Percentiles rank a stretch among this genome's conserved stretches.
Evolutionary conservation across 2,113 vertebrate genomes (phyloP).

Genomic region (Himantopus leucocephalus): DNA sequence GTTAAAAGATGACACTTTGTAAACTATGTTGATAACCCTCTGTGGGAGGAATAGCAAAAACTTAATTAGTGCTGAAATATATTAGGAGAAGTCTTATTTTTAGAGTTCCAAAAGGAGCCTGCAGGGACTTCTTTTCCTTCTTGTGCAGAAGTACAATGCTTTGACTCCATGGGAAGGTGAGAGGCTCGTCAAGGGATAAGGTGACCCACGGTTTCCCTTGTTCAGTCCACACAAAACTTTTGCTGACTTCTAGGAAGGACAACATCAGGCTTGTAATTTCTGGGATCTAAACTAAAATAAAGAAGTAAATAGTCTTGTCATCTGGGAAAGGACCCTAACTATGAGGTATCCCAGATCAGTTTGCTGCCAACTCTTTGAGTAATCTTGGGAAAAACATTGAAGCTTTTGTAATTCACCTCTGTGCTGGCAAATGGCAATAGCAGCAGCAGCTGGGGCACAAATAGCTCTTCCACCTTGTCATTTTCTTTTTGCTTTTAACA

Average conservation of each 20-base stretch:
- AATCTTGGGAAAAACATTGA: background rate
- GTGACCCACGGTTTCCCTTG: background rate
- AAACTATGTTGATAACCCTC: conserved; percentile 78
- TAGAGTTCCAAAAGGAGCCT: background rate
- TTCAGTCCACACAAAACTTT: background rate
- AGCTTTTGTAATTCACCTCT: background rate
- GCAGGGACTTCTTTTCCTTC: background rate
- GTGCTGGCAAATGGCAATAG: background rate
- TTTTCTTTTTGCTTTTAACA: background rate
- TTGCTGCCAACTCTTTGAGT: background rate
- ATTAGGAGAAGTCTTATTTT: conserved; percentile 74
- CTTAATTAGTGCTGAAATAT: conserved; percentile 81
- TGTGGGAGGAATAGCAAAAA: conserved; percentile 71
- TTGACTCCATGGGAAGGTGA: background rate
- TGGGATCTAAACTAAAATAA: background rate
- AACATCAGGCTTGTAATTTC: background rate
- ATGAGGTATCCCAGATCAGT: background rate
- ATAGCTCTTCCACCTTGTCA: background rate
- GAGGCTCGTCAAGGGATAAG: background rate
- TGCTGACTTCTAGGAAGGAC: background rate
- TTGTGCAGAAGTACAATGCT: background rate
- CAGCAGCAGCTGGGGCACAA: background rate
- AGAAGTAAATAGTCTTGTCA: background rate
- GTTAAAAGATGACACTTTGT: conserved; percentile 81
- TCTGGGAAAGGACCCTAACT: background rate